Evolutionary conservation across 2,113 vertebrate species (phyloP).

Genomic region (Mesoclemmys tuberculata): DNA sequence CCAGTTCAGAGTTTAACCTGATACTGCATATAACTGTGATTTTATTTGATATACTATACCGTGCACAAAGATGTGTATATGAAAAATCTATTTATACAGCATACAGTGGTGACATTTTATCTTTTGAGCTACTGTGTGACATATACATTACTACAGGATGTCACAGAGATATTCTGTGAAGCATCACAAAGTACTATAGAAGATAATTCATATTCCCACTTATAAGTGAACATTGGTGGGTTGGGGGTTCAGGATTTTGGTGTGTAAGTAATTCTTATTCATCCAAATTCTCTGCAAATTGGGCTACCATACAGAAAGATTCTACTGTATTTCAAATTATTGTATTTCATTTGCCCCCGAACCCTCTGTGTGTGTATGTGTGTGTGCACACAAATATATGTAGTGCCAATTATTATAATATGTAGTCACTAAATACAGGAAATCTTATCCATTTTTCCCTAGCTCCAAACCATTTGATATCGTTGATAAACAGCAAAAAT

Average conservation of each 20-base stretch:
- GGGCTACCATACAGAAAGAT: background rate
- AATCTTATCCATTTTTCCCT: background rate
- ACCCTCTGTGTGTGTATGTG: background rate
- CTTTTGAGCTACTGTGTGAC: background rate
- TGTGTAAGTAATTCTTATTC: background rate
- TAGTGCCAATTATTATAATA: background rate
- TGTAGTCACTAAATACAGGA: background rate
- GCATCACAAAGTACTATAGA: constrained; percentile 16
- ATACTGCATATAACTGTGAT: background rate
- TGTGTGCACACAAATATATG: background rate
- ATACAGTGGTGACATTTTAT: background rate
- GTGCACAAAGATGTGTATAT: background rate
- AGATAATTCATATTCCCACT: constrained; percentile 24
- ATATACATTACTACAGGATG: background rate
- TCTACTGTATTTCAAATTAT: background rate
- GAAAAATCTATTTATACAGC: background rate
- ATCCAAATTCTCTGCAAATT: background rate
- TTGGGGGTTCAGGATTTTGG: background rate
- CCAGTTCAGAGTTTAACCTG: background rate
- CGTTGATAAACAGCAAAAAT: background rate
- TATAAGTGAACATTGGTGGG: background rate
- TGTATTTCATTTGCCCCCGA: background rate
- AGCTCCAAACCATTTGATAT: background rate
- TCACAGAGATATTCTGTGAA: background rate
- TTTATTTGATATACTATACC: background rate